Base-by-base conservation (phyloP, 2,888 invertebrate species). In the Ectobius pallidus region DNA sequence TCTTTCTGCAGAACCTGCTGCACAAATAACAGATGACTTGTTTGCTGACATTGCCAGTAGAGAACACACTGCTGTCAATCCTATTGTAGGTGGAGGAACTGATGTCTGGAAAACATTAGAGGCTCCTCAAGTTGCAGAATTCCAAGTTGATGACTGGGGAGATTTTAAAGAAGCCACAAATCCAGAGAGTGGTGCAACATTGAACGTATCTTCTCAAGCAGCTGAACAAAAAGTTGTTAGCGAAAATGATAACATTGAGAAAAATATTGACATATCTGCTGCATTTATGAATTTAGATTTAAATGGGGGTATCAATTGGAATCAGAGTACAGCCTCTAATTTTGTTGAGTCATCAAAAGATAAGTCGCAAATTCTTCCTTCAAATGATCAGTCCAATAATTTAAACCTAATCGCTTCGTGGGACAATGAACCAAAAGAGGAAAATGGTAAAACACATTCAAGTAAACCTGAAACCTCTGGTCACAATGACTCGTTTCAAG, bases 1-100 rank as follows among this genome's bases (percentile, higher is more conserved):
- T 77, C 79, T 83, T 22, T 83, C 83, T 4, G 83, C 83, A 2
- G 80, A 81, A 73, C 79, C 72, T 9, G n/a, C n/a, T n/a, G 39
- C 69, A 27, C 27, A 46, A 30, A 18, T 52, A 71, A 61, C 42
- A 14, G 74, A 76, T 22, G 75, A 75, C 46, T 77, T 76, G 14
- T 77, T 77, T 73, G 73, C 74, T 18, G 76, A 75, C 22, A 73
- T 76, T 42, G 76, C 76, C 32, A 46, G 67, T 44, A 69, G 73
- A 39, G 63, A 72, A 44, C 30, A 58, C n/a, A 9, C 30, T 25
- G n/a, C 16, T 11, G 27, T 42, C 18, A 27, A 7, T 18, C 16
- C 4, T 2, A 0, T 46, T 65, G 1, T 42, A 25, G 46, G 25
- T 42, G 22, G 27, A 44, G 27, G n/a, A 42, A 16, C 14, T 14